Conservation (phyloP, 2,113 vertebrate species). For the Nycticebus coucang region DNA sequence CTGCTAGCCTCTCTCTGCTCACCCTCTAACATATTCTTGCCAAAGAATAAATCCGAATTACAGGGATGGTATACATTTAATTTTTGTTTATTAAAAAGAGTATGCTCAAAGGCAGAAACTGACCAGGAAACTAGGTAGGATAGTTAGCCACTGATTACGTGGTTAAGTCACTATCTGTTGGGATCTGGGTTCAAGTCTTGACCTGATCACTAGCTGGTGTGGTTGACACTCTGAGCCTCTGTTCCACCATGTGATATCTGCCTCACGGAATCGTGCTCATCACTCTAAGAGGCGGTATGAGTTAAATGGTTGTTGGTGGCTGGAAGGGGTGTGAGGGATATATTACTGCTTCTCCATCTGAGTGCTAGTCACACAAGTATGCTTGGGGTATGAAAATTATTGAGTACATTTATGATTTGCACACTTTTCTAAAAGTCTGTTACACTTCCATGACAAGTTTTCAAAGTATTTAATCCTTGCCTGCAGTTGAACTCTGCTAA, state of each 20-base stretch:
- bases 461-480: neutral
- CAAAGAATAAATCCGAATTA: neutral
- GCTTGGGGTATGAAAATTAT: neutral
- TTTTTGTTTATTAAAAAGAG: neutral
- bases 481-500: neutral
- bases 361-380: neutral
- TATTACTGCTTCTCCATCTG: neutral
- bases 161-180: neutral
- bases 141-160: neutral
- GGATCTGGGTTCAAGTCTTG: neutral
- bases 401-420: neutral
- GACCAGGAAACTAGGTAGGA: neutral
- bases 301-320: neutral
- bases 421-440: neutral
- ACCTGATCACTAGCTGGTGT: too few relatives aligned
- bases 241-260: neutral
- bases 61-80: neutral
- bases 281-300: fast-evolving
- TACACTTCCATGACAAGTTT: neutral
- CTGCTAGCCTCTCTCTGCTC: neutral
- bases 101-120: neutral
- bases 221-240: neutral
- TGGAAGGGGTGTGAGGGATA: neutral
- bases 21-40: neutral
- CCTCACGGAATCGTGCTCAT: neutral